Percentiles rank a stretch among this genome's conserved stretches.
These are phyloP conservation scores for Meloidogyne hapla DNA, from an alignment of 1,140 invertebrate genomes.

Conservation along the genomic window DNA sequence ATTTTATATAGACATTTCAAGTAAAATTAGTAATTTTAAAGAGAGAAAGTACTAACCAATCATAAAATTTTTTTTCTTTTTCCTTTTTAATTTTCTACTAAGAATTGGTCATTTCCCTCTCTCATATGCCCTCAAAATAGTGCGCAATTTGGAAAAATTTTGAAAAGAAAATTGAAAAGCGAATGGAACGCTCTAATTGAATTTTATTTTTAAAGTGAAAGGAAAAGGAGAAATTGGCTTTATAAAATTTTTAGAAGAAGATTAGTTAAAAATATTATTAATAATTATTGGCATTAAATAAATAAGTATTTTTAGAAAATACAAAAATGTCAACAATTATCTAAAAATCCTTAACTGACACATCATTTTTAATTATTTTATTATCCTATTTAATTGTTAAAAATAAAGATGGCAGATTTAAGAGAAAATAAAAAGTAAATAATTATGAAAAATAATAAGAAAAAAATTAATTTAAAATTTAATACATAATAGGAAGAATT, in stretches of 20 bases:
- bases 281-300: neutral
- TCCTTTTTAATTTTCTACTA: neutral
- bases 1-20: too few relatives aligned
- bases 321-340: neutral
- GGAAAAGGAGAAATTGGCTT: neutral
- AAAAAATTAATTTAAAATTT: neutral
- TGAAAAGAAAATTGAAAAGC: neutral
- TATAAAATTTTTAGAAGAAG: neutral
- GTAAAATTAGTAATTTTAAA: neutral
- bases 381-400: neutral
- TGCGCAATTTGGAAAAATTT: neutral
- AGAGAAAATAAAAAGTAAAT: too few relatives aligned
- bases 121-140: neutral
- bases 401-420: too few relatives aligned
- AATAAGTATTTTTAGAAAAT: too few relatives aligned
- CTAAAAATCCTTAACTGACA: neutral
- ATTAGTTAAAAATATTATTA: neutral
- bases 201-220: neutral
- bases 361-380: neutral
- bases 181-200: neutral
- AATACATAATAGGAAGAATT: too few relatives aligned
- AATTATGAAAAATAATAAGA: neutral
- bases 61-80: neutral
- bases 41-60: neutral
- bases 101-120: neutral